A percentile compares a stretch with the other conserved stretches of the same genome.
phyloP scores from a whole-genome alignment of 2,888 invertebrate genomes.

The Hoplodrina ambigua region DNA sequence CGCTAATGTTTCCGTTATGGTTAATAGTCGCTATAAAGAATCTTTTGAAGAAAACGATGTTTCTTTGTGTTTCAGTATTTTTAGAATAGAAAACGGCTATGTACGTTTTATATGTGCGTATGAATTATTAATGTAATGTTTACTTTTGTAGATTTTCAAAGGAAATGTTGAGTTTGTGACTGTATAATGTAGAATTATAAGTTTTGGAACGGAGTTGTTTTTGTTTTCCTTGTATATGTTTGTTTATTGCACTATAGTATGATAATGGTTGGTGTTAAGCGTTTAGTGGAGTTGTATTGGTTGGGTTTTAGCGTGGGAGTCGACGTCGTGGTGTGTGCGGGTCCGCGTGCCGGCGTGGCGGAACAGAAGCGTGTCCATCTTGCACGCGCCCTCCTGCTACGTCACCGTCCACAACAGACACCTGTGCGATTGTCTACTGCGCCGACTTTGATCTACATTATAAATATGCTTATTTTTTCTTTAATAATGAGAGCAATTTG shows the following conservation, averaged over 20 bases:
- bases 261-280: constrained; percentile 31
- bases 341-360: constrained; percentile 77
- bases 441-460: constrained; percentile 39
- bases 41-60: constrained; percentile 75
- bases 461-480: constrained; percentile 11
- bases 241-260: constrained; percentile 24
- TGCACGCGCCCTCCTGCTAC: constrained; percentile 82
- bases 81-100: constrained; percentile 63
- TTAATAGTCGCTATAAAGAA: constrained; percentile 85
- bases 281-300: constrained; percentile 66
- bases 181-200: constrained; percentile 55
- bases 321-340: constrained; percentile 69
- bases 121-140: constrained; percentile 60
- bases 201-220: constrained; percentile 55
- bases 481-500: not conserved
- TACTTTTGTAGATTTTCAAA: constrained; percentile 56
- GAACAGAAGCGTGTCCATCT: constrained; percentile 70
- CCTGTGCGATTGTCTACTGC: constrained; percentile 80
- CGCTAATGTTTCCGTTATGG: constrained; percentile 80
- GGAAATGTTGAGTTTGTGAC: constrained; percentile 49
- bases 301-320: constrained; percentile 75
- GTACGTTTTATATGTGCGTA: constrained; percentile 58
- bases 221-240: constrained; percentile 38
- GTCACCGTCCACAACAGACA: constrained; percentile 74
- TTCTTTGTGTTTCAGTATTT: constrained; percentile 77